phyloP scores from a whole-genome alignment of 1,140 invertebrate genomes.

The Lethocerus indicus region DNA sequence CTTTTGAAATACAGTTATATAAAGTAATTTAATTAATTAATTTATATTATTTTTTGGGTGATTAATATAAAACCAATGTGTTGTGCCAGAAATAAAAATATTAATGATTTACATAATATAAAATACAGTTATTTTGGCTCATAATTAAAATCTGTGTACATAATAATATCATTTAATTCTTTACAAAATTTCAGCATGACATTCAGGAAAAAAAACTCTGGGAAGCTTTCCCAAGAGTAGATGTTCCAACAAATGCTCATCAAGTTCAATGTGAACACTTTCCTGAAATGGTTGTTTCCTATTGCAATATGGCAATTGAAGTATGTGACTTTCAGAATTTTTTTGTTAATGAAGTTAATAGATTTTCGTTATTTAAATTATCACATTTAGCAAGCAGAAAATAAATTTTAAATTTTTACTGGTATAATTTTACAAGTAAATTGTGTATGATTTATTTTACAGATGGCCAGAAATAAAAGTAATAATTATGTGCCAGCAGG shows the following conservation, averaged over 20 bases:
- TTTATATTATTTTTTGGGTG: neutral
- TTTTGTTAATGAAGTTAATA: neutral
- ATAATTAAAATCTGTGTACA: neutral
- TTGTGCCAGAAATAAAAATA: neutral
- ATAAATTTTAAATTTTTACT: neutral
- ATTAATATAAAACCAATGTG: neutral
- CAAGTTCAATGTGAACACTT: conserved; percentile 6
- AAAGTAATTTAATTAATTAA: conserved; percentile 1
- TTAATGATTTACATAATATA: neutral
- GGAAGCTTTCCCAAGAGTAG: conserved; percentile 9
- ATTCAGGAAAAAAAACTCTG: conserved; percentile 8
- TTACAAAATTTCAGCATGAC: conserved; percentile 6
- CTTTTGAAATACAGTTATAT: conserved; percentile 4
- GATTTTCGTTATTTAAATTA: neutral
- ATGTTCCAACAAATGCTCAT: conserved; percentile 1
- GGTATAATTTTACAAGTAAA: neutral
- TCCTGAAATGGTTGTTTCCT: conserved; percentile 5
- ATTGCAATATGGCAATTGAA: conserved; percentile 10
- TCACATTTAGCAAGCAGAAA: no score
- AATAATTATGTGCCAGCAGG: conserved; percentile 9
- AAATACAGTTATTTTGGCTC: neutral
- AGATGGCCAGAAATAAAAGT: conserved; percentile 6
- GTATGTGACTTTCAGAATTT: conserved; percentile 2
- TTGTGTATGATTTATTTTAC: neutral
- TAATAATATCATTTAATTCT: neutral